phyloP scores from a whole-genome alignment of 1,140 invertebrate species.

The Saxidomus purpurata region DNA sequence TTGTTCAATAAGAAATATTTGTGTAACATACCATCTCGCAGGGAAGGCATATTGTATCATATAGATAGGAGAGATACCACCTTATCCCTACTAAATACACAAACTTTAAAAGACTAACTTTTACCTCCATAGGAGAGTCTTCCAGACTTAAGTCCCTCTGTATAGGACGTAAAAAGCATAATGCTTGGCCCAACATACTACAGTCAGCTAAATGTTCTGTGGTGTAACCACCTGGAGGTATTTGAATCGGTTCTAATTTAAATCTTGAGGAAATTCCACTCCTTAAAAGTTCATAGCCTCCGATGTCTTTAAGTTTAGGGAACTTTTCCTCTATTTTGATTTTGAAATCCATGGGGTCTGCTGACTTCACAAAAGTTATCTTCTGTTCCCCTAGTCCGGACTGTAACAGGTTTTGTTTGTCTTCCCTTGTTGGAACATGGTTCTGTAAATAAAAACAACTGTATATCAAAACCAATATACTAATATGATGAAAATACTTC shows the following conservation, averaged over 20 bases:
- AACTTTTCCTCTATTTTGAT: conserved; percentile 44
- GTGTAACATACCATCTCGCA: not conserved
- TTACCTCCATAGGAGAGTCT: conserved; percentile 10
- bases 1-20: conserved; percentile 17
- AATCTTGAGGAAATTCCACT: not conserved
- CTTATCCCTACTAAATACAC: not conserved
- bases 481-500: conserved; percentile 12
- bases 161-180: conserved; percentile 53
- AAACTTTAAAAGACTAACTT: conserved; percentile 36
- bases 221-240: conserved; percentile 42
- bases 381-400: conserved; percentile 35
- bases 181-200: conserved; percentile 46
- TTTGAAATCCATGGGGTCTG: conserved; percentile 34
- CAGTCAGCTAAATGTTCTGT: conserved; percentile 20
- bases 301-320: conserved; percentile 35
- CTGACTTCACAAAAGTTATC: conserved; percentile 27
- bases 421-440: conserved; percentile 23
- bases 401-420: conserved; percentile 4
- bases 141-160: conserved; percentile 19
- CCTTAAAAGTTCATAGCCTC: conserved; percentile 47
- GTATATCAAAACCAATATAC: conserved; percentile 15
- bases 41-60: conserved; percentile 2
- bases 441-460: conserved; percentile 35
- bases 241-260: conserved; percentile 29
- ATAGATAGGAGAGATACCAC: not conserved